Base-by-base conservation (phyloP, 2,797 vertebrate genomes). In the Telmatherina bonti region DNA sequence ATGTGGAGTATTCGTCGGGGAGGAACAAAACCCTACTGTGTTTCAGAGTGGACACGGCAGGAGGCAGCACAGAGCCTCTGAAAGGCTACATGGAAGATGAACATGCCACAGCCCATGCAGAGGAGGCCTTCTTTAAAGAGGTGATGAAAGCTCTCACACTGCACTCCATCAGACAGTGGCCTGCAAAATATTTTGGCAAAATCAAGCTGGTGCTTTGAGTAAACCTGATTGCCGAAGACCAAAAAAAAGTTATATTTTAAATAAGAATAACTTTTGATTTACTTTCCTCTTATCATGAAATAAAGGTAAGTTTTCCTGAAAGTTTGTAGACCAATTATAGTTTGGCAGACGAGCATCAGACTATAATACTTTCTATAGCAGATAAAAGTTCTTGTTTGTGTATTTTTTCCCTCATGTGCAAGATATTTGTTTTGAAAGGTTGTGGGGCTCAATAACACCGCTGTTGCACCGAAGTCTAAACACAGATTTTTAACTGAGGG, bases 11-110 rank as follows among this genome's bases (percentile, higher is more conserved):
- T 88, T 99, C 97, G 56, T 99, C 97, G 0, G 98, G 97, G 35
- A 93, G 98, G 83, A 98, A 99, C 93, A 99, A 99, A 92, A 99
- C 97, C 85, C 95, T 99, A 76, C 94, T 99, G 84, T 99, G 98
- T 83, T 99, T 96, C 2, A 93, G 96, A 81, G 82, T 99, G 2
- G 97, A 99, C 80, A 91, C 87, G 5, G 93, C 95, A 88, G 94
- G 94, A 71, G 95, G 91, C 82, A 76, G 70, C 67, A 93, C 89
- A 29, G 88, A 96, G 30, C 90, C 79, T 29, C 70, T 95, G 9
- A 93, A 91, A 66, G 98, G 98, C 0, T 99, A 96, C 78, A 93
- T 99, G 88, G 98, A 99, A 80, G 98, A 99, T 2, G 98, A 99
- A 72, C 97, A 99, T 9, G 90, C 92, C 0, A 93, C 95, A 0